Evolutionary conservation across 2,888 invertebrate genomes (phyloP), one percentile per base, ranked within the genome.

Genomic region (Drosophila anomalipes): DNA sequence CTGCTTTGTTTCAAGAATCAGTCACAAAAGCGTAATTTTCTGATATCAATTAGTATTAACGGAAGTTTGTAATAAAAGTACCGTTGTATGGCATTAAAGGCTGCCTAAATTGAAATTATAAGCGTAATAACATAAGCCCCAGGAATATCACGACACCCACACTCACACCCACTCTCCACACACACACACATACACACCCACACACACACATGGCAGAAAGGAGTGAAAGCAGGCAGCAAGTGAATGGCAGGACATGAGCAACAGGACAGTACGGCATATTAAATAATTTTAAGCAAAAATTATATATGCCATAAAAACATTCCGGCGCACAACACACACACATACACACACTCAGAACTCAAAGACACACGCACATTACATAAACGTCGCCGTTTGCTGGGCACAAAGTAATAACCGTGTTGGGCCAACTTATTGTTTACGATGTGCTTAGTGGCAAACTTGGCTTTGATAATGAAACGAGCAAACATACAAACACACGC

Each of bases 401-500:
- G 75, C 80, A 62, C 60, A 77, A 81, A 66, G 79, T 64, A 79
- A 82, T 82, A 77, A 75, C 79, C 82, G 79, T 81, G 81, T 71
- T 75, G 81, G 78, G 77, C 82, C 87, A 89, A 90, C 83, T 91
- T 89, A 89, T 89, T 87, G 91, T 89, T 89, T 89, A 89, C 88
- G 90, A 91, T 77, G 88, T 91, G 91, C 89, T 91, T 91, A 88
- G 89, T 87, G 88, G 82, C 83, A 85, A 90, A 85, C 90, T 85
- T 75, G 88, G 82, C 90, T 84, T 89, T 85, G 85, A 89, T 85
- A 85, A 85, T 85, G 90, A 85, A 85, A 85, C 82, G 69, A 73
- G 70, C 74, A 73, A 33, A 68, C 74, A 80, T 66, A 62, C 57
- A 56, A 33, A 59, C 10, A 33, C 32, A 52, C 16, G 39, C 47